Percentiles rank a stretch among this genome's conserved stretches.
Conservation (phyloP, 64 coral and sea anemone genomes). For the Actinia tenebrosa region DNA sequence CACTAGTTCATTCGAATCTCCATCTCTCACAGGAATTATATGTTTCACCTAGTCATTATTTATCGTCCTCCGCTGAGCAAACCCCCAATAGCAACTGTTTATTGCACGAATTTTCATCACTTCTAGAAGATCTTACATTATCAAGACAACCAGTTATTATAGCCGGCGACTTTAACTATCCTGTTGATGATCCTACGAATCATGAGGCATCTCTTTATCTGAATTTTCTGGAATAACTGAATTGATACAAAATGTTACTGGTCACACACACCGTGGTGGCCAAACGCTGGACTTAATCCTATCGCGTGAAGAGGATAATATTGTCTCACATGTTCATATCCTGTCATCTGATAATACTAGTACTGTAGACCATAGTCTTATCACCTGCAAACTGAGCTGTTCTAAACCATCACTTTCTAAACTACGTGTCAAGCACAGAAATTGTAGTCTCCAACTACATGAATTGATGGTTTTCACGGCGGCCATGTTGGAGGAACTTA, state of each 20-base stretch:
- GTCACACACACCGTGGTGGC: neutral
- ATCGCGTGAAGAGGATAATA: neutral
- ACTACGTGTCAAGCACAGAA: neutral
- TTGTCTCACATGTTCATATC: neutral
- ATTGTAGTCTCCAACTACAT: too few species aligned
- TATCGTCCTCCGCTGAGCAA: slow-evolving; percentile 24
- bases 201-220: neutral
- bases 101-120: slow-evolving; percentile 28
- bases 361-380: neutral
- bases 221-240: neutral
- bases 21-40: neutral
- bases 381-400: neutral
- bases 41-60: neutral
- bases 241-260: neutral
- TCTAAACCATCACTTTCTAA: neutral
- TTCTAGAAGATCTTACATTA: slow-evolving; percentile 25
- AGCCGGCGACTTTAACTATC: slow-evolving; percentile 4
- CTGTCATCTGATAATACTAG: neutral
- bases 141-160: neutral
- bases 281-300: neutral
- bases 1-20: slow-evolving; percentile 17
- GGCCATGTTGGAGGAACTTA: too few species aligned
- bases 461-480: too few species aligned
- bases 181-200: neutral
- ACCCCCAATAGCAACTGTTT: neutral